Percentiles rank a stretch among this genome's conserved stretches.
These are phyloP conservation scores for Trilocha varians DNA, from an alignment of 2,888 invertebrate genomes.

Conservation along the genomic window DNA sequence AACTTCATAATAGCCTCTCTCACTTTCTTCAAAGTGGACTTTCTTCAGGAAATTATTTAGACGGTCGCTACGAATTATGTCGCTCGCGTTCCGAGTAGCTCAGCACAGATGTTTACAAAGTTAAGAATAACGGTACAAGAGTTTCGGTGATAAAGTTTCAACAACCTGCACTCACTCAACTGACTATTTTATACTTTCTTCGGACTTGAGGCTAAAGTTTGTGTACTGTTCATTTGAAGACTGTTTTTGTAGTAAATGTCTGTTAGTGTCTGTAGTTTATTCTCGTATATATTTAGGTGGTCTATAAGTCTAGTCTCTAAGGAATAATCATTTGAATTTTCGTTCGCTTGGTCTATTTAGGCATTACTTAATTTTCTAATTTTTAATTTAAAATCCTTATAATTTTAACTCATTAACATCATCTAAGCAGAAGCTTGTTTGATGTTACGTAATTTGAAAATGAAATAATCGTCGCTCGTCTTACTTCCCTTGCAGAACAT, in stretches of 20 bases:
- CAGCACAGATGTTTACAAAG: slow-evolving; percentile 31
- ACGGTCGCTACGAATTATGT: background rate
- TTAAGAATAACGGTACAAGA: slow-evolving; percentile 33
- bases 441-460: background rate
- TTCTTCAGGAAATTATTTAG: slow-evolving; percentile 1
- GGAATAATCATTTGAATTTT: no score
- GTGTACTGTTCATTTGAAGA: background rate
- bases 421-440: no score
- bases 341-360: no score
- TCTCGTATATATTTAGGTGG: no score
- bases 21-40: background rate
- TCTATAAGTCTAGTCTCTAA: no score
- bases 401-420: no score
- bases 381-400: no score
- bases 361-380: no score
- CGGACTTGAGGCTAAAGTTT: background rate
- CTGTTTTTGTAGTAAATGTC: no score
- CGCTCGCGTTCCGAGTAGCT: slow-evolving; percentile 10
- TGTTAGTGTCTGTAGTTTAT: no score
- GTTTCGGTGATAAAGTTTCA: slow-evolving; percentile 25
- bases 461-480: background rate
- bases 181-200: background rate
- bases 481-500: background rate
- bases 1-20: background rate
- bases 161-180: background rate